Base-by-base conservation (phyloP, 2,888 invertebrate genomes). In the Bugula neritina region DNA sequence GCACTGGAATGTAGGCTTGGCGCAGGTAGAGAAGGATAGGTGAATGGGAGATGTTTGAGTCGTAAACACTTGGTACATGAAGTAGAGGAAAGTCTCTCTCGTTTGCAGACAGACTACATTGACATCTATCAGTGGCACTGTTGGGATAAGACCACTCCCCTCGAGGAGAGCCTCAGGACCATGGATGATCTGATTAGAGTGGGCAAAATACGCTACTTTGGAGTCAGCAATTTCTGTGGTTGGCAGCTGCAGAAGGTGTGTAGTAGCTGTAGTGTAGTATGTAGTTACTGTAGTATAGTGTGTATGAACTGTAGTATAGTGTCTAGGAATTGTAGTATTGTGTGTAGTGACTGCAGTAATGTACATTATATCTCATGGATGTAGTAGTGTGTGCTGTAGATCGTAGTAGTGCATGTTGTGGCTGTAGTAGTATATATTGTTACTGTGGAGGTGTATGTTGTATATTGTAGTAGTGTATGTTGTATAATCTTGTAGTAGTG, bases 161-260 rank as follows among this genome's bases (percentile, higher is more conserved):
- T 81, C 0, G 80, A 81, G 52, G 82, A 81, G 72, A 80, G 79
- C 0, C 73, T 81, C 54, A 71, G 75, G 0, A 76, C 81, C 0
- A 75, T 82, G n/a, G 76, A 81, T 72, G 81, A 82, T 72, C 76
- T 82, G 34, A 79, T 80, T 5, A 73, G 77, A 13, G 72, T 73
- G 72, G 82, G 82, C 1, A 81, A 80, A 74, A 77, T 82, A 10
- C 77, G 79, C n/a, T 80, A 82, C 72, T 73, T 79, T 29, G 82
- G 80, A 1, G 74, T 75, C 63, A 78, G 80, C 72, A 82, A 82
- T 73, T 74, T 80, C 10, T 76, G 75, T 57, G 81, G 82, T 1
- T 81, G 80, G 80, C 80, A 81, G 74, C 71, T 81, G 55, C 82
- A 82, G 76, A 79, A 80, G 69, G 63, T 43, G 43, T 43, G 43